A percentile compares a stretch with the other conserved stretches of the same genome.
Conservation (phyloP, 2,797 vertebrate genomes). For the Sebastes cheni region DNA sequence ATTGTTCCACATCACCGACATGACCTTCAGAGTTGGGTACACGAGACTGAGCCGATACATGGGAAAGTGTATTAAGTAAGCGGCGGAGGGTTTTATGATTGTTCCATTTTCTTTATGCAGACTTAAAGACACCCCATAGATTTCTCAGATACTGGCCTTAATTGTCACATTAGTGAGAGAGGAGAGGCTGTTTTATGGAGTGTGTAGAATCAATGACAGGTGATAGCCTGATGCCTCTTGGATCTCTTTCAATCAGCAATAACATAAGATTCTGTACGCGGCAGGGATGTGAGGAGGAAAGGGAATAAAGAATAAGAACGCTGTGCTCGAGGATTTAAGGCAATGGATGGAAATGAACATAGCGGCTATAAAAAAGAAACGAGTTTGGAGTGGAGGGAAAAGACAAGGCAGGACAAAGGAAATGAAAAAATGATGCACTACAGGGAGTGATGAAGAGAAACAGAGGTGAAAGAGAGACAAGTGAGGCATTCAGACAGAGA, state of each 20-base stretch:
- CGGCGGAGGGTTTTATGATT: conserved; percentile 44
- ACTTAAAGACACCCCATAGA: conserved; percentile 58
- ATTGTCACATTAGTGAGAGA: conserved; percentile 58
- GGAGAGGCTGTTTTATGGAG: conserved; percentile 60
- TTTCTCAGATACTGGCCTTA: conserved; percentile 55
- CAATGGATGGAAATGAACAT: conserved; percentile 33
- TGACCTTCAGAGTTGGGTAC: conserved; percentile 51
- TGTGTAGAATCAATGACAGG: conserved; percentile 69
- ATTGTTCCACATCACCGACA: conserved; percentile 20
- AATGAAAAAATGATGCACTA: conserved; percentile 48
- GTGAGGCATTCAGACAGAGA: conserved; percentile 51
- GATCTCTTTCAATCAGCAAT: conserved; percentile 49
- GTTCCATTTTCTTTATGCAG: conserved; percentile 57
- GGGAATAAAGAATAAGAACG: conserved; percentile 27
- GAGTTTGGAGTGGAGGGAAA: conserved; percentile 14
- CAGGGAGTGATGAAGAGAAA: conserved; percentile 41
- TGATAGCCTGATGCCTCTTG: conserved; percentile 39
- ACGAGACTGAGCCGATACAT: conserved; percentile 21
- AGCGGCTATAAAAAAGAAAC: conserved; percentile 1
- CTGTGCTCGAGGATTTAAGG: conserved; percentile 25
- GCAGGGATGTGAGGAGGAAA: conserved; percentile 12
- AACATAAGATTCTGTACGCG: conserved; percentile 21
- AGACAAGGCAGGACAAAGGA: conserved; percentile 39
- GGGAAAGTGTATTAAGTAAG: conserved; percentile 41
- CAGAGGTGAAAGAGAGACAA: conserved; percentile 60